A percentile compares a stretch with the other conserved stretches of the same genome.
Conservation (phyloP, 2,888 invertebrate species). For the Augochlorella aurata region DNA sequence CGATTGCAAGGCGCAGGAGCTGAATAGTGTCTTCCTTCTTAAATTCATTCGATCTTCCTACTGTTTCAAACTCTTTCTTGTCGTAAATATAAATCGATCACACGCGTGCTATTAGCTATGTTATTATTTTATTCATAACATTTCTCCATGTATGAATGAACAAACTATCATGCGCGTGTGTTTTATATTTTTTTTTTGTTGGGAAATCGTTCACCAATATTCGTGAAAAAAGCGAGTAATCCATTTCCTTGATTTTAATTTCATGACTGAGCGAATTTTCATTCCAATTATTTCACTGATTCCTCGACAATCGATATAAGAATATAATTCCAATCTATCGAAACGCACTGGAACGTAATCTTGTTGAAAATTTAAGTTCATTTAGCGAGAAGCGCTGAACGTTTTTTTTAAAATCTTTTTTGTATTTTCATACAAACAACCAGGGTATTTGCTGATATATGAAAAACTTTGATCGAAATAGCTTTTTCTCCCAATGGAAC, state of each 20-base stretch:
- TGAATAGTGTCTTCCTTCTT: no score
- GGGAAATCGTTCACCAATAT: neutral
- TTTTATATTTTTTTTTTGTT: neutral
- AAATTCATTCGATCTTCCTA: no score
- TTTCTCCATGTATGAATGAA: no score
- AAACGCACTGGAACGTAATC: neutral
- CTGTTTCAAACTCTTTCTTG: no score
- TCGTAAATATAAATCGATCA: no score
- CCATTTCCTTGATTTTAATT: neutral
- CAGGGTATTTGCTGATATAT: neutral
- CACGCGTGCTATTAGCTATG: no score
- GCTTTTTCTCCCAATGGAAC: neutral
- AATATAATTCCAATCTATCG: constrained; percentile 3
- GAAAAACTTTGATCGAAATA: neutral
- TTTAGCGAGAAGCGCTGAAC: neutral
- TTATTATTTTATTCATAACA: no score
- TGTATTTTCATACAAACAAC: neutral
- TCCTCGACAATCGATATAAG: neutral
- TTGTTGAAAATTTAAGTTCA: neutral
- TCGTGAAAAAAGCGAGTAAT: neutral
- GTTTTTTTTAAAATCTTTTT: neutral
- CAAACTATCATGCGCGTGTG: no score
- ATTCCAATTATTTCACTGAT: neutral
- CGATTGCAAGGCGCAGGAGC: no score
- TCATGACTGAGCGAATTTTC: neutral